Percentiles rank a stretch among this genome's conserved stretches.
phyloP scores from a whole-genome alignment of 2,888 invertebrate genomes.

The Nymphalis c-album region DNA sequence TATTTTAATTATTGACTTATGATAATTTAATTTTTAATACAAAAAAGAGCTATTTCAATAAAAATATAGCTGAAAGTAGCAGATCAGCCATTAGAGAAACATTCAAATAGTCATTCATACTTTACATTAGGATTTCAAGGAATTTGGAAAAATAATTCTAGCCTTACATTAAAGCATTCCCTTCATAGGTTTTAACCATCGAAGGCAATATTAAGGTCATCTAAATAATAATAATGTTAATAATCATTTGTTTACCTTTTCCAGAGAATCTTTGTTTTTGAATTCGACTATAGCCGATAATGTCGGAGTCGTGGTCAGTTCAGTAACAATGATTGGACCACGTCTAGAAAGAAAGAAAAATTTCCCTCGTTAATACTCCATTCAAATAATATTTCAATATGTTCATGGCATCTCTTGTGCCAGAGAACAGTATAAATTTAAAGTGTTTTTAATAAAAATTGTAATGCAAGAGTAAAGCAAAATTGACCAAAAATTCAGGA shows the following conservation, averaged over 20 bases:
- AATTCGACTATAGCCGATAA: conserved; percentile 82
- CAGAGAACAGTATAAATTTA: conserved; percentile 49
- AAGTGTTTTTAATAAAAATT: neutral
- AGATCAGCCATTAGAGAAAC: conserved; percentile 70
- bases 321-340: conserved; percentile 82
- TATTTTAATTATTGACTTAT: conserved; percentile 23
- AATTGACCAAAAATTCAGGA: conserved; percentile 48
- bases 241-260: conserved; percentile 79
- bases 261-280: conserved; percentile 82
- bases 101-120: conserved; percentile 79
- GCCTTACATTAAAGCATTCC: conserved; percentile 52
- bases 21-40: conserved; percentile 11
- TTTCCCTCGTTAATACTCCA: conserved; percentile 75
- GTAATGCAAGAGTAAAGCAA: conserved; percentile 31
- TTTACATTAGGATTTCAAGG: conserved; percentile 53
- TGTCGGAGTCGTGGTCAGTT: conserved; percentile 81
- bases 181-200: conserved; percentile 43
- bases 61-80: conserved; percentile 47
- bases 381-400: conserved; percentile 41
- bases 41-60: conserved; percentile 23
- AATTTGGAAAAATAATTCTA: conserved; percentile 70
- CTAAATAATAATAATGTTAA: conserved; percentile 61
- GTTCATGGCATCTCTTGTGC: conserved; percentile 57
- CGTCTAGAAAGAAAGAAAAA: conserved; percentile 80
- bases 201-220: conserved; percentile 47